Base-by-base conservation (phyloP, 2,113 vertebrate species). In the Coryphaenoides rupestris region DNA sequence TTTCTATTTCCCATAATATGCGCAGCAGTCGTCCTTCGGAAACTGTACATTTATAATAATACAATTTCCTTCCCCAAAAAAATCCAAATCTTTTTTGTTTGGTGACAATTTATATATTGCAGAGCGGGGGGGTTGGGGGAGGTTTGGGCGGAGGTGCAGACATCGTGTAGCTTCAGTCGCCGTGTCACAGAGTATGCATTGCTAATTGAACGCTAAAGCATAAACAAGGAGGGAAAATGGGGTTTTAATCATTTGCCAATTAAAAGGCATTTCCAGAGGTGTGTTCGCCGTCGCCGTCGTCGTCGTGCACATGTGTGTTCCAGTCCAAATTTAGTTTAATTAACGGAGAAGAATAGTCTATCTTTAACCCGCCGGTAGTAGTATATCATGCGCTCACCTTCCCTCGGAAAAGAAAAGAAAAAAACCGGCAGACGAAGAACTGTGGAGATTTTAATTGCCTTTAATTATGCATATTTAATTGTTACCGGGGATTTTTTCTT, bases 171-270 rank as follows among this genome's bases (percentile, higher is more conserved):
- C n/a, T 72, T 57, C 60, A 64, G 59, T 68, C 21, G 21, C 54
- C 3, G 47, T 9, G 12, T 40, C 49, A 59, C 3, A 53, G 62
- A 75, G 84, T 70, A 72, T 62, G 58, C 78, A 64, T 64, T 55
- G 75, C 77, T 87, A 80, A 83, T 88, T 86, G 75, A 74, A 47
- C 56, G 68, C 62, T 70, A 60, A 70, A 79, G 82, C 73, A 81
- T 72, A 83, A 86, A 78, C 65, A 78, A 55, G 70, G 66, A n/a
- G 74, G 62, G 59, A 62, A 75, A 68, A 79, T 66, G 69, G 54
- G 74, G 79, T 59, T 87, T 85, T 76, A 85, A 84, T 89, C 74
- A 80, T 81, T 81, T n/a, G 54, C 66, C 77, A 85, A 86, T 89
- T 86, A 33, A 63, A 87, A n/a, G 66, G 62, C 52, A 61, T 75